Evolutionary conservation across 2,888 invertebrate species (phyloP).

Genomic region (Cryptus armator): DNA sequence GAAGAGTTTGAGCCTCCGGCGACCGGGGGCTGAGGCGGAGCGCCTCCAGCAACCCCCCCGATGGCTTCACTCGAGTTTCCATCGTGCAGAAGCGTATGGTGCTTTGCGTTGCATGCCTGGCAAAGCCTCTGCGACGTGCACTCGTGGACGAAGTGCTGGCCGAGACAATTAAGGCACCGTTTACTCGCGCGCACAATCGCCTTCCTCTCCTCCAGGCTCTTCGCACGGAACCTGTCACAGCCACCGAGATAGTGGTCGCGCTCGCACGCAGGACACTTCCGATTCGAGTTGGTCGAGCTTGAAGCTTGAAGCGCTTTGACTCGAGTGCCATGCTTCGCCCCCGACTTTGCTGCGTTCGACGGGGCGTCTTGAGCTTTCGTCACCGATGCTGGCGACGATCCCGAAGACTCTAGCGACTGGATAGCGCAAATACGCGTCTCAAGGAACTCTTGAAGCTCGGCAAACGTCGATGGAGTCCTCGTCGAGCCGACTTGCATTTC

Average conservation of each 20-base stretch:
- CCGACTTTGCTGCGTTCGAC: neutral
- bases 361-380: no score
- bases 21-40: neutral
- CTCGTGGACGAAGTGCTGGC: neutral
- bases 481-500: neutral
- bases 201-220: neutral
- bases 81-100: neutral
- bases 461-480: neutral
- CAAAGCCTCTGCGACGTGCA: neutral
- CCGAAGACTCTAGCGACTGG: neutral
- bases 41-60: neutral
- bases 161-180: constrained; percentile 22
- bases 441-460: neutral
- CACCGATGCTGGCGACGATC: neutral
- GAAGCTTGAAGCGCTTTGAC: constrained; percentile 1
- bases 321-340: neutral
- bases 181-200: neutral
- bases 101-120: neutral
- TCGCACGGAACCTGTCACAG: neutral
- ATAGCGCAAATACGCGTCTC: neutral
- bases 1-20: neutral
- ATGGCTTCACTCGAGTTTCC: neutral
- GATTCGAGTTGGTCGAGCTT: neutral
- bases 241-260: neutral
- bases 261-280: neutral